Evolutionary conservation across 2,888 invertebrate genomes (phyloP), one percentile per base, ranked within the genome.

Genomic region (Thereva unica): DNA sequence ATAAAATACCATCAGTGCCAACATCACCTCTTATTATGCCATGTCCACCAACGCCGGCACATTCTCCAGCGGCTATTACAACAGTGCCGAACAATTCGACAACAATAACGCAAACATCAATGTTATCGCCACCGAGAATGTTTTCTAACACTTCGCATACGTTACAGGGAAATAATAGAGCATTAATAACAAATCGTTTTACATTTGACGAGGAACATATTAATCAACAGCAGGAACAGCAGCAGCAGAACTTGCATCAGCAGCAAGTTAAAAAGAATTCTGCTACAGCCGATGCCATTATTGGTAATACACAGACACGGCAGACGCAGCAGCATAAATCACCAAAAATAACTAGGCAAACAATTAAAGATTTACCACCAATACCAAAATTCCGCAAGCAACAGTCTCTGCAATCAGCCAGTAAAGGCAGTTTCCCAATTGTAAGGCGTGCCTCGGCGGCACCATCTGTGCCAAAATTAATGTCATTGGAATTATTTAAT

Each of bases 401-500:
- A 37, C 79, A 80, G 45, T 80, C 80, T 3, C 70, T 79, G 66
- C 80, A 78, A 66, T 67, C 77, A 4, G 41, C 50, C 23, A 50
- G 23, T n/a, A 75, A 78, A 3, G 75, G 74, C 47, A 78, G 87
- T 76, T 85, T 85, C 75, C 92, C 92, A 1, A 85, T 93, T 71
- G 90, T 93, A 0, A 83, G 92, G 56, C 84, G 90, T 52, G 84
- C 86, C 9, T 85, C 87, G 0, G 82, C 85, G 4, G 83, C 85
- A 0, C 83, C 87, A 34, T 87, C 86, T 0, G 82, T 91, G 66
- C 92, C 92, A 0, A 89, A 91, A 70, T 81, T 93, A 10, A 84
- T 93, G 75, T 89, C 92, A 1, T 79, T 93, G 66, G 94, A 94
- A 76, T 82, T 94, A 4, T 95, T 93, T 76, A 94, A 95, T 81